Base-by-base conservation (phyloP, 2,888 invertebrate genomes). In the Meliscaeva auricollis region DNA sequence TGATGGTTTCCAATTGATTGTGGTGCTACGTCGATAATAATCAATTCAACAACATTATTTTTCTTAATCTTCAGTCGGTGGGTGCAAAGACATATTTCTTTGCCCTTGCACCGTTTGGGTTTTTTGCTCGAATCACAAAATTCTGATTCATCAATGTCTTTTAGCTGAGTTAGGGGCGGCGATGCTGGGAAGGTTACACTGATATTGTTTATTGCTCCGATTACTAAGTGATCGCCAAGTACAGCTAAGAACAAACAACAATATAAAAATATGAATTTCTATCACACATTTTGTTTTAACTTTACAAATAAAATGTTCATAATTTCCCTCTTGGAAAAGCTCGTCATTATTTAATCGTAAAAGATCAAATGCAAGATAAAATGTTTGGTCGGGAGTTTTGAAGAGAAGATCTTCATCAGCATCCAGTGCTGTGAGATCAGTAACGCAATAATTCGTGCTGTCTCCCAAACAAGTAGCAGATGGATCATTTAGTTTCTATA, bases 181-280 rank as follows among this genome's bases (percentile, higher is more conserved):
- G 96, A 95, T 1, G 96, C 94, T 0, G 97, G 97, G 89, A 95
- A 95, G 38, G 94, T 94, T 90, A 96, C 95, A 7, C 96, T 95
- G 30, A 96, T 94, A 68, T 96, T 95, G 90, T 96, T 96, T 17
- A 94, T 94, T 87, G 93, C 94, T 50, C 93, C 94, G 9, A 89
- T 81, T n/a, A 88, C 60, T 0, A 87, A 89, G 5, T 81, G 3
- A 66, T 89, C 88, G 5, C 22, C 35, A 2, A 60, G 15, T 0
- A 87, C 20, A 78, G 89, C 89, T 90, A 50, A 60, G 11, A 17
- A 60, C 26, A 30, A 60, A 54, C 26, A 54, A 3, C 3, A 13
- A n/a, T 54, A 3, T 7, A 8, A 32, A 54, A 56, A 7, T 1
- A 35, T 5, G 1, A n/a, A 41, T 17, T 20, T 75, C 79, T 87